Percentiles rank a stretch among this genome's conserved stretches.
phyloP scores from a whole-genome alignment of 2,113 vertebrate genomes.

The Numenius arquata region DNA sequence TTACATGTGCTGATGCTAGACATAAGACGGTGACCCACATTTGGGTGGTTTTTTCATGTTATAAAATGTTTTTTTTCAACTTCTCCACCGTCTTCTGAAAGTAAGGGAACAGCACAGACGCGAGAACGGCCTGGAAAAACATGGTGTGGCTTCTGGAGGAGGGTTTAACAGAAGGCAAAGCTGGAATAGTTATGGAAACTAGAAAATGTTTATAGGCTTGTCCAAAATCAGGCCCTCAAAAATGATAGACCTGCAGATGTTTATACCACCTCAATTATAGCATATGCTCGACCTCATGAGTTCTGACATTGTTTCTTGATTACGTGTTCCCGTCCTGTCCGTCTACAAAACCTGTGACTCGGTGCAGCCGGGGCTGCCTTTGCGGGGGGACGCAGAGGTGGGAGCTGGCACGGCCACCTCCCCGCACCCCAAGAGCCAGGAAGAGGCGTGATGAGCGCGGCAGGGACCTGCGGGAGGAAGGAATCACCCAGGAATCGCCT shows the following conservation, averaged over 20 bases:
- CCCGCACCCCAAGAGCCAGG: background rate
- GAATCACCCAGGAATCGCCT: accelerated
- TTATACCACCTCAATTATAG: accelerated
- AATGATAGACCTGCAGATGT: background rate
- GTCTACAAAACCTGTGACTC: accelerated
- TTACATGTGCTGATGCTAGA: background rate
- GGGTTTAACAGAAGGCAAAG: background rate
- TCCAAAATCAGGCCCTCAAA: background rate
- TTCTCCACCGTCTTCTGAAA: background rate
- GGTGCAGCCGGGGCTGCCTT: background rate
- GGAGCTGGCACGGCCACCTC: background rate
- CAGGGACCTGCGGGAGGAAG: accelerated
- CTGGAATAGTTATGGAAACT: background rate
- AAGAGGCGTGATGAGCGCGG: accelerated
- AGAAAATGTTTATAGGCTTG: background rate
- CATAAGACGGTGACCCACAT: background rate
- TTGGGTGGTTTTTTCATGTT: background rate
- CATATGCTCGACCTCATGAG: accelerated
- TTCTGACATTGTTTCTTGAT: background rate
- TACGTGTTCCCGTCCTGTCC: accelerated
- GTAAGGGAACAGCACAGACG: background rate
- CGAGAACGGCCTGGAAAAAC: accelerated
- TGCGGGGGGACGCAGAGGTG: background rate
- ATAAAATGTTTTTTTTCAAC: background rate
- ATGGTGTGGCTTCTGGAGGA: accelerated